These are phyloP conservation scores for Sclerodermus sp. DNA, from an alignment of 2,888 invertebrate species.

Conservation along the genomic window DNA sequence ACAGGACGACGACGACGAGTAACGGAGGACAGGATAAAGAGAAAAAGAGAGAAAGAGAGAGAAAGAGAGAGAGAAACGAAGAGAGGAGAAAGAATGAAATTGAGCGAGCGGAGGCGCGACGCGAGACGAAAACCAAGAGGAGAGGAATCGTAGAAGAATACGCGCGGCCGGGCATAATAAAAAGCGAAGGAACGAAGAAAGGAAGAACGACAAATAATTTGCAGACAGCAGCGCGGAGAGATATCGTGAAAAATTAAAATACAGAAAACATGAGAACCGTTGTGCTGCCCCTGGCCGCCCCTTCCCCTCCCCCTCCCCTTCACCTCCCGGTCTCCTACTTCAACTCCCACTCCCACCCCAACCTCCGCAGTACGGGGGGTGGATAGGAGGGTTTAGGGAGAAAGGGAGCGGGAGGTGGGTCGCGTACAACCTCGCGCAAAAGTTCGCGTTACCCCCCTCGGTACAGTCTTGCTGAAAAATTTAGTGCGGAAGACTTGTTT, in stretches of 20 bases:
- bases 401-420: constrained; percentile 44
- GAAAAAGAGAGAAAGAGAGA: constrained; percentile 5
- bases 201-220: constrained; percentile 24
- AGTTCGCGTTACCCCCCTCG: constrained; percentile 39
- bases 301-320: constrained; percentile 19
- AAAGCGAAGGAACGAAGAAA: background rate
- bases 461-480: constrained; percentile 35
- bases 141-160: too few relatives aligned
- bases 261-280: constrained; percentile 52
- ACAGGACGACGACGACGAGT: too few relatives aligned
- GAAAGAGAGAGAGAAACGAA: background rate
- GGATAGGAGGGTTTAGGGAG: constrained; percentile 51
- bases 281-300: constrained; percentile 30
- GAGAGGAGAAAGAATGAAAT: background rate
- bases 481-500: too few relatives aligned
- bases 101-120: background rate
- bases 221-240: constrained; percentile 13
- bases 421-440: constrained; percentile 50
- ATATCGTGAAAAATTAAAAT: constrained; percentile 40
- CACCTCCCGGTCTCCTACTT: constrained; percentile 19
- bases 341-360: constrained; percentile 24
- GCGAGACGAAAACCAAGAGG: background rate
- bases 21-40: background rate
- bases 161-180: too few relatives aligned
- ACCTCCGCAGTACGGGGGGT: constrained; percentile 44